These are phyloP conservation scores for Planiliza haematocheilus DNA, from an alignment of 2,113 vertebrate genomes.

Conservation along the genomic window DNA sequence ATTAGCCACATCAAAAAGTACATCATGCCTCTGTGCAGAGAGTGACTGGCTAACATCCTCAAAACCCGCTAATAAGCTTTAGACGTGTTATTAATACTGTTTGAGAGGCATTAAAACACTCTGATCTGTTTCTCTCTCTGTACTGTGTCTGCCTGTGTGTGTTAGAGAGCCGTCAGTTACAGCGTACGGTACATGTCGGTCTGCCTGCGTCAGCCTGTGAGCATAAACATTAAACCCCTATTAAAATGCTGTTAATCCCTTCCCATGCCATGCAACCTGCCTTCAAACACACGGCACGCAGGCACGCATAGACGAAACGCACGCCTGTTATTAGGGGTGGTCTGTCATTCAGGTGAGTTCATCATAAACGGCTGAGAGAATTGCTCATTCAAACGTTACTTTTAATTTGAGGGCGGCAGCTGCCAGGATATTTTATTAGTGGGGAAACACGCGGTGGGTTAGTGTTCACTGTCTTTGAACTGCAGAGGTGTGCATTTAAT, in stretches of 20 bases:
- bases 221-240: constrained; percentile 72
- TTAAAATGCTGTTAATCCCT: constrained; percentile 81
- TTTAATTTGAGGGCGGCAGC: background rate
- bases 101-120: constrained; percentile 69
- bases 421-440: background rate
- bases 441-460: background rate
- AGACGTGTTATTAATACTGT: constrained; percentile 73
- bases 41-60: constrained; percentile 60
- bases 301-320: constrained; percentile 6
- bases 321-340: constrained; percentile 42
- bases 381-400: background rate
- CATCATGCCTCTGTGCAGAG: constrained; percentile 35
- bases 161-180: constrained; percentile 28
- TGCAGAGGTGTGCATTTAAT: no score
- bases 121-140: constrained; percentile 74
- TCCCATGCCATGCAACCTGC: constrained; percentile 55
- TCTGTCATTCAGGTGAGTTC: constrained; percentile 47
- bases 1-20: constrained; percentile 73
- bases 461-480: background rate
- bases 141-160: constrained; percentile 13
- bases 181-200: constrained; percentile 31
- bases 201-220: constrained; percentile 56
- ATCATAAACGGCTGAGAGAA: constrained; percentile 6
- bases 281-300: constrained; percentile 29
- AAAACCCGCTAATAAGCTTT: constrained; percentile 74